Base-by-base conservation (phyloP, 1,140 invertebrate genomes). In the Hypothenemus hampei region DNA sequence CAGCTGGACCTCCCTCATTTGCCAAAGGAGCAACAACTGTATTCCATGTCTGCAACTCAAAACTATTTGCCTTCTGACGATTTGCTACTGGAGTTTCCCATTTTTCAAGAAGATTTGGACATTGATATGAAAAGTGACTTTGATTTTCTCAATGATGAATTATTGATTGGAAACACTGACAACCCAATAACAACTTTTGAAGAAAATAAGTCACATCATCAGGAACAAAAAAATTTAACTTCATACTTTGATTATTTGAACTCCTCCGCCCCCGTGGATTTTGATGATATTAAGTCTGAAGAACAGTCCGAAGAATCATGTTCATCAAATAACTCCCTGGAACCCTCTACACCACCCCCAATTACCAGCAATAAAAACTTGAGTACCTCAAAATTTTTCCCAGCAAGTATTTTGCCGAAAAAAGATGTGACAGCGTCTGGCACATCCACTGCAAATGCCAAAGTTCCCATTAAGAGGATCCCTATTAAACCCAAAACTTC, bases 1-100 rank as follows among this genome's bases (percentile, higher is more conserved):
- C 63, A 64, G 33, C 53, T 70, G 41, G 63, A 70, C 43, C 69
- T 70, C 29, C 69, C 69, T 0, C 50, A 66, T 10, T 39, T 70
- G 10, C 49, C 68, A 10, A 62, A 70, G 35, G 64, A 69, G 65
- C 67, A 44, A 35, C 67, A 45, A 52, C 59, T n/a, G 53, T 69
- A 39, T 60, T 69, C n/a, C n/a, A n/a, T n/a, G n/a, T n/a, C n/a
- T n/a, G n/a, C n/a, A n/a, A n/a, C n/a, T n/a, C n/a, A n/a, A 33
- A 68, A 63, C 58, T 65, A 66, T 0, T 61, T 62, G 44, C 55
- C 58, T 20, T 59, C 67, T 2, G 63, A 69, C 16, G 65, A 67
- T 54, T 67, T 70, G 33, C 54, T 69, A 35, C 62, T 61, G 8
- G 68, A 70, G 43, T 61, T 66, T 33, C 54, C 46, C 6, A 37